phyloP scores from a whole-genome alignment of 2,797 vertebrate species.

The Macroramphosus scolopax region DNA sequence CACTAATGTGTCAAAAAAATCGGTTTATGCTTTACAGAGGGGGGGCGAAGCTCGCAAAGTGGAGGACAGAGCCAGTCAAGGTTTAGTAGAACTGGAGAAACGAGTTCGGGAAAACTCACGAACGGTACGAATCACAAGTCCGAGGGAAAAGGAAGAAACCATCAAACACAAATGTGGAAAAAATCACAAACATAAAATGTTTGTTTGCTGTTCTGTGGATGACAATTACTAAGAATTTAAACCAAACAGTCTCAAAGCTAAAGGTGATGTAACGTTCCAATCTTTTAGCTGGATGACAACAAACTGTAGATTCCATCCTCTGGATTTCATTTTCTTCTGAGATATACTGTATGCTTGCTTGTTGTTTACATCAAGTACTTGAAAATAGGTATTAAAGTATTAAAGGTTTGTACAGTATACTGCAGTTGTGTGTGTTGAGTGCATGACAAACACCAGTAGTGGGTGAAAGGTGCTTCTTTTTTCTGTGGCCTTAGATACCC shows the following conservation, averaged over 20 bases:
- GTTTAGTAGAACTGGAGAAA: constrained; percentile 29
- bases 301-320: constrained; percentile 57
- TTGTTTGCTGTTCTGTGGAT: constrained; percentile 11
- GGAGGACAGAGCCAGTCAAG: constrained; percentile 24
- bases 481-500: constrained; percentile 73
- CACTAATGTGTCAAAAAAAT: constrained; percentile 59
- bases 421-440: constrained; percentile 44
- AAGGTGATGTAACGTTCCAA: constrained; percentile 31
- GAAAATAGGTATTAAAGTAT: constrained; percentile 68
- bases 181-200: not conserved
- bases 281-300: constrained; percentile 33
- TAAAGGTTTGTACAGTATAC: constrained; percentile 55
- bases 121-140: constrained; percentile 57
- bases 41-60: constrained; percentile 35
- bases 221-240: constrained; percentile 1
- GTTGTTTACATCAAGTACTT: constrained; percentile 90
- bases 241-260: constrained; percentile 50
- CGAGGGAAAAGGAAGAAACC: not conserved
- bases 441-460: constrained; percentile 46
- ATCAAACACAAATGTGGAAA: not conserved
- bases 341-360: constrained; percentile 43
- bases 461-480: constrained; percentile 70
- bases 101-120: constrained; percentile 11
- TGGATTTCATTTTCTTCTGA: constrained; percentile 55
- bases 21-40: constrained; percentile 77